Conservation (phyloP, 2,797 vertebrate genomes). For the Crocodylus rhombifer region DNA sequence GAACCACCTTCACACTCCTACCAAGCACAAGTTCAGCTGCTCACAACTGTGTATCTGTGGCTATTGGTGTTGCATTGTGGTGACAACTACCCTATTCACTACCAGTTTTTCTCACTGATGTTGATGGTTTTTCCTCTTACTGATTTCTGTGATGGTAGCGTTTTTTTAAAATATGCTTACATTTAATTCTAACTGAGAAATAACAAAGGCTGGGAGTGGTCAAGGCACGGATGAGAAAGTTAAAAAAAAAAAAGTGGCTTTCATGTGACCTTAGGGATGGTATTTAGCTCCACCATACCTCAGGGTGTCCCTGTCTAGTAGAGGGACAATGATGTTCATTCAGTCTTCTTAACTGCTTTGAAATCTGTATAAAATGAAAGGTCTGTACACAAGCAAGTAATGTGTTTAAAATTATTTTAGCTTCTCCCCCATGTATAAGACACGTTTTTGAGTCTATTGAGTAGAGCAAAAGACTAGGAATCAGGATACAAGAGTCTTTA, state of each 20-base stretch:
- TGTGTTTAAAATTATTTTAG: too few species aligned
- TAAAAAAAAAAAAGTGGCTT: background rate
- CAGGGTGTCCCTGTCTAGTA: background rate
- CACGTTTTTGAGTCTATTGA: background rate
- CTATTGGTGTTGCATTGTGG: background rate
- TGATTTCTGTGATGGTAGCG: background rate
- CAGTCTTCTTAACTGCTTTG: background rate
- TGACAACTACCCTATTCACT: background rate
- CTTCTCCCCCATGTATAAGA: background rate
- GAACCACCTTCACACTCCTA: constrained; percentile 30
- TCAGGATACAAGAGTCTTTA: background rate
- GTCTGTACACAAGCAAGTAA: too few species aligned
- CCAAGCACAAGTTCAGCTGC: constrained; percentile 56
- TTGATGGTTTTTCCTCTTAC: background rate
- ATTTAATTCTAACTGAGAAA: background rate
- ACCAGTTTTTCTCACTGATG: background rate
- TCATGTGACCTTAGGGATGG: background rate
- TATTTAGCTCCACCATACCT: background rate
- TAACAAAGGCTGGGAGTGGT: background rate
- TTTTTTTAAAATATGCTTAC: background rate
- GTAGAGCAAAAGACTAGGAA: background rate
- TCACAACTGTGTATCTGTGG: constrained; percentile 29
- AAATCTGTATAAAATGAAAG: background rate
- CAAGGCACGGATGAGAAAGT: background rate
- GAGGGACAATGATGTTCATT: background rate